phyloP scores from a whole-genome alignment of 2,797 vertebrate species.

The Heterohyrax brucei region DNA sequence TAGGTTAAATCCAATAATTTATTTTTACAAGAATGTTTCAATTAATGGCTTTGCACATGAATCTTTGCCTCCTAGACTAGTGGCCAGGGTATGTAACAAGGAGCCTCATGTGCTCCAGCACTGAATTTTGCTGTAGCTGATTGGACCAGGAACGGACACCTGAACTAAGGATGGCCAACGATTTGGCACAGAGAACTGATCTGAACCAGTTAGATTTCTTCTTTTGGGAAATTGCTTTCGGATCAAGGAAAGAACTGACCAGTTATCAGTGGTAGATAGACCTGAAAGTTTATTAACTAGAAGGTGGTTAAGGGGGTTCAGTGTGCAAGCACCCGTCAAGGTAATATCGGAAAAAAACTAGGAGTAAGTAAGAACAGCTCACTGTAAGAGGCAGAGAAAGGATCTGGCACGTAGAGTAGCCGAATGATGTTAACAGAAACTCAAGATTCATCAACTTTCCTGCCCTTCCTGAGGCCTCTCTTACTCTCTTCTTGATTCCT shows the following conservation, averaged over 20 bases:
- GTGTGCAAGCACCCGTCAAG: neutral
- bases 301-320: neutral
- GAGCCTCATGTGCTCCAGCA: accelerated
- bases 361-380: neutral
- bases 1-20: constrained; percentile 46
- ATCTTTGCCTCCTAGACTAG: neutral
- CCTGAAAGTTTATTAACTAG: neutral
- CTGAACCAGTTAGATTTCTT: neutral
- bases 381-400: neutral
- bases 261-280: neutral
- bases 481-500: neutral
- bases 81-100: neutral
- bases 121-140: neutral
- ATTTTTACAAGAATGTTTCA: constrained; percentile 39
- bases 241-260: neutral
- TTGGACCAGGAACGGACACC: neutral
- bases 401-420: neutral
- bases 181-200: neutral
- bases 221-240: neutral
- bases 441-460: neutral
- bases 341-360: neutral
- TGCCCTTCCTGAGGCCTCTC: neutral
- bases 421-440: neutral
- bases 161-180: neutral
- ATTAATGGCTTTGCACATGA: neutral